Evolutionary conservation across 1,140 invertebrate species (phyloP), one percentile per base, ranked within the genome.

Genomic region (Apis dorsata): DNA sequence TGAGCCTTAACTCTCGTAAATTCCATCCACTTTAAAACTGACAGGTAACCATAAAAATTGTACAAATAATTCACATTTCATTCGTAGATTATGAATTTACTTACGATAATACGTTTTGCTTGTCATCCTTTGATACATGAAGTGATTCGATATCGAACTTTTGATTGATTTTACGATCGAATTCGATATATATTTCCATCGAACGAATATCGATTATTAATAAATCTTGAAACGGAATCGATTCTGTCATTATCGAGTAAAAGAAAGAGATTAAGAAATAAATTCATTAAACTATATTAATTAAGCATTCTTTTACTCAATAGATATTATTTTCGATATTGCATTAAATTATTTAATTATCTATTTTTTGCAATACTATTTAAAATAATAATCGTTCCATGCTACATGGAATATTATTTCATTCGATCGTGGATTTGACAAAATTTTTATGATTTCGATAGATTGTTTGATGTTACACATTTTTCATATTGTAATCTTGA

Each of bases 1-100:
- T 74, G 53, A 84, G 84, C 81, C 78, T 81, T 75, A 66, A 81
- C 77, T 74, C 28, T 72, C 60, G 66, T 51, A 24, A 73, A 66
- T 68, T 60, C 21, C 57, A 53, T 57, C 55, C 57, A 44, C 57
- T 53, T 34, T 28, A 53, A 63, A 66, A 62, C 77, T 59, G 59
- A 49, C 76, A 79, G 65, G 65, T 59, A 84, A 85, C 82, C 49
- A 73, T 72, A 80, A 53, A 71, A 24, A n/a, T 86, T 84, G 77
- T 84, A 84, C 72, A 81, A 81, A 85, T 77, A 73, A 55, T 82
- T 81, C 75, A 53, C 55, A 55, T 75, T 70, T n/a, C 34, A 57
- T 71, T 81, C 51, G 74, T 66, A 85, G 59, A 28, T 15, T 24
- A 69, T 19, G 34, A 17, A 68, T 44, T 62, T 68, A 70, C 60